Base-by-base conservation (phyloP, 2,888 invertebrate species). In the Agrotis ipsilon region DNA sequence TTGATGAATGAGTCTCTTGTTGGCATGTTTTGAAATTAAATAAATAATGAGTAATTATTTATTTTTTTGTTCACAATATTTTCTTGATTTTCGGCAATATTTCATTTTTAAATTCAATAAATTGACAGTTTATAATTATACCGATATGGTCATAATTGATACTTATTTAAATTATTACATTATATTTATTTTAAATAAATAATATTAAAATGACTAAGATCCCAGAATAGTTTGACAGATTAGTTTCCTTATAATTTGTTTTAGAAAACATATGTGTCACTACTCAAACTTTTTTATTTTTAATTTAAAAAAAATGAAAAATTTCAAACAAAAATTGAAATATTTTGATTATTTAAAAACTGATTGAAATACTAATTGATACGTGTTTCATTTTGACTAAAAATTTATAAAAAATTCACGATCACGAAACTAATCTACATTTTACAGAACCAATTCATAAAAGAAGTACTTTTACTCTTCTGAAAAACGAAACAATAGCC, bases 1-100 rank as follows among this genome's bases (percentile, higher is more conserved):
- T 69, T 82, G 75, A 80, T 83, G 62, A 71, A 85, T 80, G 68
- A 46, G 18, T 5, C 2, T 69, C 18, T 55, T n/a, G 24, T 21
- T 68, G 66, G 52, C 73, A 68, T 72, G 75, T 75, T 83, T 66
- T 74, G 52, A 57, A 70, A 75, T 64, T 70, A 45, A 19, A 51
- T 75, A 62, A 84, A 59, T 59, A 46, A 66, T 79, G 49, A 24
- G 18, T 43, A 49, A 24, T 81, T 75, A 57, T 54, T 7, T 63
- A 43, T 63, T 67, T 72, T 73, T 55, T 51, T 18, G 3, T 18
- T 13, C 4, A 7, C 0, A 13, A 3, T 2, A 3, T 62, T 9
- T 16, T 46, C 19, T n/a, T 27, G 18, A 14, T 43, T 72, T 54
- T 5, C 5, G 6, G 11, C 14, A n/a, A 65, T 82, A 64, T 58